Evolutionary conservation across 2,888 invertebrate species (phyloP).

Genomic region (Leucophora obtusa): DNA sequence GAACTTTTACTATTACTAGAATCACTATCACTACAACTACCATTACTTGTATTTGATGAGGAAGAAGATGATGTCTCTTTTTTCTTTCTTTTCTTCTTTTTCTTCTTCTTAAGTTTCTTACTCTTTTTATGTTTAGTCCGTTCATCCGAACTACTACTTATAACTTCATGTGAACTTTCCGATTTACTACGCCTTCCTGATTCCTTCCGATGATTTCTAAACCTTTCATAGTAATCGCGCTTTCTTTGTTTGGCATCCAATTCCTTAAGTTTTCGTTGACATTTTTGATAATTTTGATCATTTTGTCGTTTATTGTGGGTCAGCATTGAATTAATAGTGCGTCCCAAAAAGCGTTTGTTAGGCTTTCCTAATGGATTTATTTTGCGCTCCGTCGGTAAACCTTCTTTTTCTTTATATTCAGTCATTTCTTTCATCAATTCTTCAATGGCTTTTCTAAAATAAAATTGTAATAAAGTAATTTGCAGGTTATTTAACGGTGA

Average conservation of each 20-base stretch:
- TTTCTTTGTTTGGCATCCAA: conserved; percentile 67
- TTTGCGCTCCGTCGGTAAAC: conserved; percentile 68
- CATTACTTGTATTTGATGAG: conserved; percentile 34
- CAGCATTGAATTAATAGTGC: conserved; percentile 71
- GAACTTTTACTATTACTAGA: conserved; percentile 45
- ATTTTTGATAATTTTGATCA: conserved; percentile 68
- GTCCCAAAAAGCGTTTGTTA: conserved; percentile 73
- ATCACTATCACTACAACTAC: conserved; percentile 44
- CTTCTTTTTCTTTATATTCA: conserved; percentile 33
- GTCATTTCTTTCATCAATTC: conserved; percentile 71
- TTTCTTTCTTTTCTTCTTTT: conserved; percentile 41
- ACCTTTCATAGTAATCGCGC: conserved; percentile 43
- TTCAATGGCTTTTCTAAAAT: conserved; percentile 70
- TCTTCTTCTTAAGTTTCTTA: conserved; percentile 41
- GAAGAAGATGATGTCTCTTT: conserved; percentile 15
- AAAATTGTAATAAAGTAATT: background rate
- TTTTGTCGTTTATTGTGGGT: conserved; percentile 71
- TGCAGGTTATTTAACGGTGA: background rate
- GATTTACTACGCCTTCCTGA: conserved; percentile 9
- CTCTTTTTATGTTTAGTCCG: conserved; percentile 15
- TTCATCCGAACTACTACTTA: conserved; percentile 35
- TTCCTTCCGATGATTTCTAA: conserved; percentile 25
- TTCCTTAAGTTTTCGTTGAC: conserved; percentile 70
- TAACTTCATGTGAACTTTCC: conserved; percentile 31
- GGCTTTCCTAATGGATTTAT: conserved; percentile 72